Conservation (phyloP, 2,797 vertebrate species). For the Amphiprion clarkii region DNA sequence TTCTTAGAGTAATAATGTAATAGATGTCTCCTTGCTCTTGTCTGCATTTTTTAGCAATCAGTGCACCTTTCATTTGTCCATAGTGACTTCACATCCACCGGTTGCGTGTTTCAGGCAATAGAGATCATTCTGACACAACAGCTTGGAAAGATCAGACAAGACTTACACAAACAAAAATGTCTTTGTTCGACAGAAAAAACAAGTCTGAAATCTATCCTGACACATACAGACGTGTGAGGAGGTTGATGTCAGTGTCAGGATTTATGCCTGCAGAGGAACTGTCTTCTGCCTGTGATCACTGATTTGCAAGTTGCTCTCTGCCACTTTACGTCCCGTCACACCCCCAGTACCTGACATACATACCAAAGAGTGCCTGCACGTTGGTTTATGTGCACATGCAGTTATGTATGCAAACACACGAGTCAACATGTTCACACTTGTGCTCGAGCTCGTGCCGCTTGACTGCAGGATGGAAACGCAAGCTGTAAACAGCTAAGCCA, state of each 20-base stretch:
- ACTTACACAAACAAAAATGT: constrained; percentile 18
- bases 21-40: neutral
- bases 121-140: neutral
- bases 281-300: constrained; percentile 39
- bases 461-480: constrained; percentile 42
- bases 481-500: constrained; percentile 25
- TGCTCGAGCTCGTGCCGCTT: constrained; percentile 28
- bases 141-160: neutral
- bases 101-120: neutral
- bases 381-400: constrained; percentile 8
- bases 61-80: neutral
- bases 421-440: constrained; percentile 61
- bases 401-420: constrained; percentile 31
- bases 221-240: neutral
- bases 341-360: constrained; percentile 9
- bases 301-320: constrained; percentile 29
- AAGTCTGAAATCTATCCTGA: constrained; percentile 1
- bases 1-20: neutral
- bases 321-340: neutral
- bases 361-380: constrained; percentile 27
- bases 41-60: constrained; percentile 10
- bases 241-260: constrained; percentile 4
- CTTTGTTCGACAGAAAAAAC: constrained; percentile 22
- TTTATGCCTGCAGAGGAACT: constrained; percentile 11
- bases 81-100: neutral